A percentile compares a stretch with the other conserved stretches of the same genome.
Evolutionary conservation across 2,113 vertebrate genomes (phyloP).

Genomic region (Mandrillus leucophaeus): DNA sequence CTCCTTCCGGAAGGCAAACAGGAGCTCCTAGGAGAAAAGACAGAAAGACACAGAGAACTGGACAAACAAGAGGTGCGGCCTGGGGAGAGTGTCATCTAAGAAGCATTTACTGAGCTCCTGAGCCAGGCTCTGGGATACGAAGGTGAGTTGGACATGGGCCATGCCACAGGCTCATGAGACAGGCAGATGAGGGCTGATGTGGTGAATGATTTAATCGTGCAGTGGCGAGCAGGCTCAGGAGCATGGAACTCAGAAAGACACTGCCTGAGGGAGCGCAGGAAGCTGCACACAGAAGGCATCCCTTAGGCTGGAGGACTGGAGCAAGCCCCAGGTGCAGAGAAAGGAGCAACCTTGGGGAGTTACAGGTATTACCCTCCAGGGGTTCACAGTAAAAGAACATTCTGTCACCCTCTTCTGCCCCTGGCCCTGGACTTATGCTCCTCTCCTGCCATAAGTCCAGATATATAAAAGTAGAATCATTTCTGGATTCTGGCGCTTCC

Average conservation of each 20-base stretch:
- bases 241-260: background rate
- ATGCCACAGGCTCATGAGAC: background rate
- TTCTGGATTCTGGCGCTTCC: conserved; percentile 48
- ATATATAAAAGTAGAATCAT: background rate
- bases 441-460: background rate
- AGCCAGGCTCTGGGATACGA: background rate
- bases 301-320: background rate
- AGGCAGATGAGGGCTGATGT: rapidly evolving
- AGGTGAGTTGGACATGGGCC: background rate
- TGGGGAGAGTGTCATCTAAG: no score
- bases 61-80: background rate
- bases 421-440: background rate
- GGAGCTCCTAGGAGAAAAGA: conserved; percentile 83
- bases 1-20: conserved; percentile 63
- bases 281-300: background rate
- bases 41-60: background rate
- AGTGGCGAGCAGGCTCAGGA: no score
- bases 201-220: background rate
- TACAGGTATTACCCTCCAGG: background rate
- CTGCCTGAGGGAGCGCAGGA: background rate
- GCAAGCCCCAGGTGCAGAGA: background rate
- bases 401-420: background rate
- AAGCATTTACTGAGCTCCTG: background rate
- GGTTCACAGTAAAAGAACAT: background rate
- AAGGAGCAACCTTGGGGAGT: background rate